Evolutionary conservation across 2,888 invertebrate species (phyloP), one percentile per base, ranked within the genome.

Genomic region (Lumbricus terrestris): DNA sequence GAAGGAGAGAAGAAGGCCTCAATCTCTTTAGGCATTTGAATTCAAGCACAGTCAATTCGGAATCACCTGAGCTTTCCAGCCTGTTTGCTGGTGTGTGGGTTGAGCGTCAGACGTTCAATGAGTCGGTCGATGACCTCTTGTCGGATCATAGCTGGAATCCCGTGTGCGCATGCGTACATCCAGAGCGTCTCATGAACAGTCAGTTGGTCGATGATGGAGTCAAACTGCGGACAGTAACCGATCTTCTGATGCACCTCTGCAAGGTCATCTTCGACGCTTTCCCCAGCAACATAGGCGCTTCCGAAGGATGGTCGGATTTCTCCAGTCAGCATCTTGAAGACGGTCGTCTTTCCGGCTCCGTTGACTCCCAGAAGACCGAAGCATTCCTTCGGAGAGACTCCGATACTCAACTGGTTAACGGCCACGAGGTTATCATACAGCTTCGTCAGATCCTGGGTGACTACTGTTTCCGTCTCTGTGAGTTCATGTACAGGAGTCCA

Each of bases 261-360:
- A 13, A 40, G 40, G 40, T 40, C 40, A 13, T 33, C 85, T 33
- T 82, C 33, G 40, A 40, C 40, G 40, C 15, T 40, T 40, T 16
- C 16, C 40, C 40, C 40, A 4, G 40, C 40, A 40, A 40, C 15
- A 40, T 40, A 40, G 40, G 40, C 40, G 95, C 94, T 93, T 96
- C 96, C 93, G 97, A 97, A 0, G 40, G 40, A 40, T 40, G 40
- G 40, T 13, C 40, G 40, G 40, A 40, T 40, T 40, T 40, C 40
- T 40, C 98, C 97, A 89, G 97, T 97, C 89, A 96, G 92, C 95
- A 96, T 95, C 95, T 94, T 97, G 94, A 98, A 98, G 0, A 97
- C 97, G 1, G 95, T 95, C 1, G 95, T 95, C 92, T 96, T 96
- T 13, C 96, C 96, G 93, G 98, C 95, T 97, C 95, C 95, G 92